These are phyloP conservation scores for Andrena cerasifolii DNA, from an alignment of 1,140 invertebrate species.

Conservation along the genomic window DNA sequence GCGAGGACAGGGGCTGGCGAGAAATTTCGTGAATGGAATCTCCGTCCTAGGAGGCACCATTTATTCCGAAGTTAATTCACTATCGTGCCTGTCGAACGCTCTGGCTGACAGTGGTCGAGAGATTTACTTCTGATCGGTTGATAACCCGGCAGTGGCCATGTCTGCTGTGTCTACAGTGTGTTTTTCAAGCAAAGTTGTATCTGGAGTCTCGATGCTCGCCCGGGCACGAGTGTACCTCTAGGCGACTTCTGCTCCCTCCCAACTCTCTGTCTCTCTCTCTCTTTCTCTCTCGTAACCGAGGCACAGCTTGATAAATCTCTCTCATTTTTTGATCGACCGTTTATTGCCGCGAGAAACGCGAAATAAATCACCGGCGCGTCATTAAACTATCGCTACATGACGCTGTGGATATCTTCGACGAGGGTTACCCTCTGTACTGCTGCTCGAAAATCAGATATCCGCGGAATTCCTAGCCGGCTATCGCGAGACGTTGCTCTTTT, in stretches of 20 bases:
- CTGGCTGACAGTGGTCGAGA: slow-evolving; percentile 62
- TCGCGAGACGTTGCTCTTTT: slow-evolving; percentile 6
- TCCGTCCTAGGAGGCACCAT: slow-evolving; percentile 68
- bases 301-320: slow-evolving; percentile 55
- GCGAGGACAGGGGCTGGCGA: slow-evolving; percentile 20
- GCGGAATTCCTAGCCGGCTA: slow-evolving; percentile 7
- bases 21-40: slow-evolving; percentile 71
- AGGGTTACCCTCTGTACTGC: not conserved
- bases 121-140: slow-evolving; percentile 71
- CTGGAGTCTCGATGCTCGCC: slow-evolving; percentile 42
- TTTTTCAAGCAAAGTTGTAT: slow-evolving; percentile 63
- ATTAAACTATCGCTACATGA: slow-evolving; percentile 39
- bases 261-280: not conserved
- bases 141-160: slow-evolving; percentile 67
- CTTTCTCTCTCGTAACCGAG: slow-evolving; percentile 3
- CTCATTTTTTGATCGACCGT: slow-evolving; percentile 56
- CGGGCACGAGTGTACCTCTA: slow-evolving; percentile 56
- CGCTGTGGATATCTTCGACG: slow-evolving; percentile 23
- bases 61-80: slow-evolving; percentile 72
- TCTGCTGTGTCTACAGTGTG: slow-evolving; percentile 69
- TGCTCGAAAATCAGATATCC: slow-evolving; percentile 48
- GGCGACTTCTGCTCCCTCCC: slow-evolving; percentile 23
- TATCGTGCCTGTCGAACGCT: slow-evolving; percentile 69
- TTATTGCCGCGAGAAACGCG: slow-evolving; percentile 56
- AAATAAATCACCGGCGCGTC: slow-evolving; percentile 50